phyloP scores from a whole-genome alignment of 2,113 vertebrate species.

The Oenanthe oenanthe region DNA sequence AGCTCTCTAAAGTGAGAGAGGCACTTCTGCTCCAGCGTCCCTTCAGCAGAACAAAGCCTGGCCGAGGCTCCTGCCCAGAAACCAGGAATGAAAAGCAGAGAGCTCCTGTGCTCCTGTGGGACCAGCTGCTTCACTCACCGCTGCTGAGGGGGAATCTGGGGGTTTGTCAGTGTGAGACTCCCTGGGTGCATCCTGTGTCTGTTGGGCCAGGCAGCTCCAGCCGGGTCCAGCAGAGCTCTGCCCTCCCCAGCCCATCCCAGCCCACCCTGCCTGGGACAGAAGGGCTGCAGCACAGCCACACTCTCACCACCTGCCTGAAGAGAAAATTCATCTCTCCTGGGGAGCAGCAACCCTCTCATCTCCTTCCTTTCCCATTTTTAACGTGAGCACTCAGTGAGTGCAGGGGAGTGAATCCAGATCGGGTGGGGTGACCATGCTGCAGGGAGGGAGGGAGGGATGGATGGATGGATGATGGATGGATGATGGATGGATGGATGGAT shows the following conservation, averaged over 20 bases:
- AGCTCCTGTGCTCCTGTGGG: fast-evolving
- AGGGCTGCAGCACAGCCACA: background rate
- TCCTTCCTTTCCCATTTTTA: background rate
- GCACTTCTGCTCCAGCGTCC: fast-evolving
- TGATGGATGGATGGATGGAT: background rate
- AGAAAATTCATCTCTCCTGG: background rate
- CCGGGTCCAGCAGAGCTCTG: fast-evolving
- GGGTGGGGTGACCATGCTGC: background rate
- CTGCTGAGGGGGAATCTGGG: fast-evolving
- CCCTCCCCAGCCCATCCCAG: background rate
- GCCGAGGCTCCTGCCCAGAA: background rate
- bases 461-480: too few relatives aligned
- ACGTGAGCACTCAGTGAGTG: background rate
- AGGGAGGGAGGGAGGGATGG: too few relatives aligned
- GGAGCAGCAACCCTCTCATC: background rate
- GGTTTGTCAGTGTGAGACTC: fast-evolving
- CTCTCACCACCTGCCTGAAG: background rate
- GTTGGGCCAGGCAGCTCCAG: fast-evolving
- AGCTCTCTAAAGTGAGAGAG: background rate
- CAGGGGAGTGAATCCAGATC: background rate
- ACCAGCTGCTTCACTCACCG: background rate
- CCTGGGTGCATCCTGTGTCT: too few relatives aligned
- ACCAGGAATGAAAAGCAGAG: fast-evolving
- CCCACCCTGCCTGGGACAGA: background rate
- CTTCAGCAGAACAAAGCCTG: background rate